Evolutionary conservation across 23 tunicate species (phyloP).

Genomic region (Trididemnum miniatum): DNA sequence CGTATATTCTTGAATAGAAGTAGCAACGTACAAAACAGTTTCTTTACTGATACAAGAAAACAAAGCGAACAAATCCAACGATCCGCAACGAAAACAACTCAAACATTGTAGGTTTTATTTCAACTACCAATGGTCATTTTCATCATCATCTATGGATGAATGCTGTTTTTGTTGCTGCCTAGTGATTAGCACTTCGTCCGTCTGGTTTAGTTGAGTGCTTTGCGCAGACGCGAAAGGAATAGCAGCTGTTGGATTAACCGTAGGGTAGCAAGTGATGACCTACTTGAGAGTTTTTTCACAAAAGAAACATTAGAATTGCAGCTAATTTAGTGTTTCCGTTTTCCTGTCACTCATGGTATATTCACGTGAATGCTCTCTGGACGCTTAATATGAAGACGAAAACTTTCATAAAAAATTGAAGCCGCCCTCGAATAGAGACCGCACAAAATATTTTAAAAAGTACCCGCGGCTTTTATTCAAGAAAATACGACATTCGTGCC

Average conservation of each 20-base stretch:
- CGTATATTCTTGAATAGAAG: background rate
- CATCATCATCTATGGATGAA: background rate
- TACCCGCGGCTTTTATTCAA: conserved; percentile 4
- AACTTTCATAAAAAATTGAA: background rate
- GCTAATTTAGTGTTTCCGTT: background rate
- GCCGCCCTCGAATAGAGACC: background rate
- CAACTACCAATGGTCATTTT: background rate
- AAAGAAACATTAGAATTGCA: background rate
- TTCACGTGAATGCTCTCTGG: background rate
- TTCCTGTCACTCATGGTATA: background rate
- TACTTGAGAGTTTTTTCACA: too few relatives aligned
- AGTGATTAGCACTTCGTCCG: too few relatives aligned
- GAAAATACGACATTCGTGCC: too few relatives aligned
- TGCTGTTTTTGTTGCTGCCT: too few relatives aligned
- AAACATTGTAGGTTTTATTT: background rate
- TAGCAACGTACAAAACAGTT: background rate
- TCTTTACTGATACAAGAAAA: background rate
- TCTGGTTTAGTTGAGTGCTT: too few relatives aligned
- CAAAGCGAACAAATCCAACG: background rate
- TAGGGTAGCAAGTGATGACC: background rate
- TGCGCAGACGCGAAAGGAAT: too few relatives aligned
- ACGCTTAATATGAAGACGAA: background rate
- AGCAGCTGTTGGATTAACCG: too few relatives aligned
- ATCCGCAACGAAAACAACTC: background rate
- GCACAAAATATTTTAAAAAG: background rate